A percentile compares a stretch with the other conserved stretches of the same genome.
These are phyloP conservation scores for Petrocephalus schoutedeni DNA, from an alignment of 2,797 vertebrate genomes.

Conservation along the genomic window DNA sequence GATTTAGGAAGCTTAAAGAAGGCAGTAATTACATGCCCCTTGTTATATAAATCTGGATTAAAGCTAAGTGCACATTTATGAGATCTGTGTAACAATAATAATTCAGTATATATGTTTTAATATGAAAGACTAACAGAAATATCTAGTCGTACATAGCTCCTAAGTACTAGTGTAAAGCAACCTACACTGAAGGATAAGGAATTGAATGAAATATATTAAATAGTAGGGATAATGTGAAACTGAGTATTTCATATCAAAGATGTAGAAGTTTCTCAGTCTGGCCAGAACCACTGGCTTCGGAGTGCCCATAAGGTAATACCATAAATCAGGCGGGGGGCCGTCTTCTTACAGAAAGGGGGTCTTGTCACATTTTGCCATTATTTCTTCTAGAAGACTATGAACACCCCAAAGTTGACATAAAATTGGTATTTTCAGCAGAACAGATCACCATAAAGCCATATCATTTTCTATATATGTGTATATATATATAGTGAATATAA, in stretches of 20 bases:
- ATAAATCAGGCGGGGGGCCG: slow-evolving; percentile 2
- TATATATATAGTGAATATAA: background rate
- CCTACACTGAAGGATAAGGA: background rate
- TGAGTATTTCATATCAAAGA: slow-evolving; percentile 3
- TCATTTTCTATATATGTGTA: background rate
- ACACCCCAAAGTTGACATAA: slow-evolving; percentile 2
- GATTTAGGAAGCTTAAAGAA: background rate
- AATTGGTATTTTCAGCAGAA: slow-evolving; percentile 8
- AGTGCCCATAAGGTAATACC: background rate
- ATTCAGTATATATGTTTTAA: background rate
- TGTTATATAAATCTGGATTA: background rate
- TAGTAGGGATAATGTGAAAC: background rate
- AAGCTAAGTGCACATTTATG: background rate
- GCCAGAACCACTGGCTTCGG: background rate
- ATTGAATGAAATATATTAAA: background rate
- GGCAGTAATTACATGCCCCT: background rate
- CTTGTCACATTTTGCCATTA: slow-evolving; percentile 10
- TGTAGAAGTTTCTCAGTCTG: slow-evolving; percentile 5
- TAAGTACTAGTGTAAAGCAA: background rate
- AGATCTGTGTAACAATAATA: background rate
- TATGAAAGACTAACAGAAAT: background rate
- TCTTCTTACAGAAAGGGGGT: background rate
- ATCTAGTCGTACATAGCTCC: background rate
- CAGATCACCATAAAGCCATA: background rate
- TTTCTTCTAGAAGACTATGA: background rate